Base-by-base conservation (phyloP, 1,140 invertebrate species). In the Zaprionus ghesquierei region DNA sequence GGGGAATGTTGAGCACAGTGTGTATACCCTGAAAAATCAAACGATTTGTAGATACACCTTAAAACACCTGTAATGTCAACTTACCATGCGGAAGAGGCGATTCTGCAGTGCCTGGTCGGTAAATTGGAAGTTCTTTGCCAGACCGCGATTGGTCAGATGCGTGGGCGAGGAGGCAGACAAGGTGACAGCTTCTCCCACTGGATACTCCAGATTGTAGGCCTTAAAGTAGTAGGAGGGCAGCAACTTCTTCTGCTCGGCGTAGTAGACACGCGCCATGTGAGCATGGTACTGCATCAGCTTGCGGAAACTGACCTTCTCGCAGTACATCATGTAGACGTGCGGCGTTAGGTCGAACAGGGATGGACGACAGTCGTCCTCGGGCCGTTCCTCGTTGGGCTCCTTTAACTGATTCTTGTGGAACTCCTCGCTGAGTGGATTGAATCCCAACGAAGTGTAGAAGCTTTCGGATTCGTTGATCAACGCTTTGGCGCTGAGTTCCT, bases 221-320 rank as follows among this genome's bases (percentile, higher is more conserved):
- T 93, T 92, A 23, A 91, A 91, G 44, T 84, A 90, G 31, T 91
- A 91, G 9, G 90, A 79, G 10, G 95, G 95, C 73, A 92, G 68
- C 18, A 94, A 93, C 69, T 95, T 81, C 89, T 94, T 95, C 90
- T 96, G 96, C 72, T 94, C 93, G 29, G 95, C 91, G 87, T 96
- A 96, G 77, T 96, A 94, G 50, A 97, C 94, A 75, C 96, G 95
- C 0, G 95, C 95, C 94, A 96, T 95, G 92, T 96, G 95, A 77
- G 97, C 96, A 89, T 97, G 96, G 5, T 94, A 85, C 44, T 92
- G 90, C 82, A 92, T 89, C 13, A 92, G 74, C 22, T 91, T 92
- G 12, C 80, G 59, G 38, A 90, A 92, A 15, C 81, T 84, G 0
- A 91, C 82, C 51, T 91, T 90, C 13, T 85, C 77, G 59, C 90